Evolutionary conservation across 2,797 vertebrate genomes (phyloP), one percentile per base, ranked within the genome.

Genomic region (Cephalopachus bancanus): DNA sequence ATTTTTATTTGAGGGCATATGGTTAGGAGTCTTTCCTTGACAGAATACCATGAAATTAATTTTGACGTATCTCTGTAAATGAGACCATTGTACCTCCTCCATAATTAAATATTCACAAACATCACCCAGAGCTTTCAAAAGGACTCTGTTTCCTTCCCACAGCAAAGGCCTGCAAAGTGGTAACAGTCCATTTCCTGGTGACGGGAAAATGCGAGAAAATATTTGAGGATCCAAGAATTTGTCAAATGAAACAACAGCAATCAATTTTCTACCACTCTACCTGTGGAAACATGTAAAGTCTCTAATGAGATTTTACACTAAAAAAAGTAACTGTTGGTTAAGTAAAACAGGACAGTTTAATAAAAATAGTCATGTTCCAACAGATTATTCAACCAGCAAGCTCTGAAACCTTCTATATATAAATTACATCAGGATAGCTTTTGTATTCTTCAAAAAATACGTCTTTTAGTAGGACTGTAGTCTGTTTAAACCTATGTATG

Each of bases 271-370:
- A 49, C 51, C n/a, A 51, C 30, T 72, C 62, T 74, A 88, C 92
- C 84, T 93, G 53, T 90, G 62, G 86, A 97, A 93, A 95, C 96
- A 97, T 84, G 84, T 84, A 88, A 90, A 89, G 65, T 88, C 20
- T 14, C 37, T 84, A 71, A 87, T 89, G 90, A 96, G 88, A 95
- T 92, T 95, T 94, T 93, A 53, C 53, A 83, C 72, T 74, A 69
- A 95, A 71, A 84, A 44, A 93, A 76, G 59, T 72, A 90, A 83
- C 62, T 53, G 26, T 24, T 84, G 10, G 67, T 62, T 37, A 93
- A 92, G n/a, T 92, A 91, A 95, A 94, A 92, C 89, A 78, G 55
- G 95, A 94, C 57, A 93, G n/a, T 67, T 96, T 93, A 92, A 95
- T 87, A 93, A 93, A 97, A 94, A 89, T 30, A 59, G 62, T 93